These are phyloP conservation scores for Catalaphyllia jardinei DNA, from an alignment of 64 coral and sea anemone species.

Conservation along the genomic window DNA sequence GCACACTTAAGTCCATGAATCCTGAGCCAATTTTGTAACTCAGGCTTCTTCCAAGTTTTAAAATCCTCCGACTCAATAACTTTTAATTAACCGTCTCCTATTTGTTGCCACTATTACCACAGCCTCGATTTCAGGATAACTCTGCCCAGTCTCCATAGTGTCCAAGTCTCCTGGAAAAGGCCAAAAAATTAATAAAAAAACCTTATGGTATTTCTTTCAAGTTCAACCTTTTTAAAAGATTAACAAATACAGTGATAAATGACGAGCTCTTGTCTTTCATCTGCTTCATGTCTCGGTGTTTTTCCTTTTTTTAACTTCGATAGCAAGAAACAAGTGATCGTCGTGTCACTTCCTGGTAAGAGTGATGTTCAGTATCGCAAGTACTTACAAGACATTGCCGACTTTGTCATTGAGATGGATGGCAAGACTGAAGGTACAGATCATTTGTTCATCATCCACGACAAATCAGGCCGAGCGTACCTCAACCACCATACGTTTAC, in stretches of 20 bases:
- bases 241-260: no score
- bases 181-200: no score
- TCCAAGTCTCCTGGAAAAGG: background rate
- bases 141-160: background rate
- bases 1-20: no score
- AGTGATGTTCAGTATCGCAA: slow-evolving; percentile 29
- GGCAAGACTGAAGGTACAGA: slow-evolving; percentile 63
- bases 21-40: no score
- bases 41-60: no score
- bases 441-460: slow-evolving; percentile 79
- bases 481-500: slow-evolving; percentile 53
- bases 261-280: no score
- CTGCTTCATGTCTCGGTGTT: no score
- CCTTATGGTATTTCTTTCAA: no score
- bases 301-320: background rate
- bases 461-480: slow-evolving; percentile 38
- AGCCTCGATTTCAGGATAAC: background rate
- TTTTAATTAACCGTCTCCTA: no score
- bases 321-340: slow-evolving; percentile 70
- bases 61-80: no score
- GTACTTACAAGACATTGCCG: slow-evolving; percentile 45
- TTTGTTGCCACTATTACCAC: background rate
- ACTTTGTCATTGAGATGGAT: slow-evolving; percentile 71
- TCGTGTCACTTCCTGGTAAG: slow-evolving; percentile 66
- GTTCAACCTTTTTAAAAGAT: no score